Conservation (phyloP, 2,888 invertebrate genomes). For the Pycnomerus fuliginosus region DNA sequence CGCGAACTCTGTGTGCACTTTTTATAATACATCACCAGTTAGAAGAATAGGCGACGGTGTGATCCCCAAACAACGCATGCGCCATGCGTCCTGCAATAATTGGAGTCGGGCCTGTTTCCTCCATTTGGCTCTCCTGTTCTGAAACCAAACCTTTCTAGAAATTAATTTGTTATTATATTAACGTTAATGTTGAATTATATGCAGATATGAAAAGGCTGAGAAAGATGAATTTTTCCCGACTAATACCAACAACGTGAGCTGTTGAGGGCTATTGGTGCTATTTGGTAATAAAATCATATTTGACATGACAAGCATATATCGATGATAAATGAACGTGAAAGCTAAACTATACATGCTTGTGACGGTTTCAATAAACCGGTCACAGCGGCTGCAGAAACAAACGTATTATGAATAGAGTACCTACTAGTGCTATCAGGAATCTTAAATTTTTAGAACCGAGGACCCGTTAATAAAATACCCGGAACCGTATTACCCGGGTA, state of each 20-base stretch:
- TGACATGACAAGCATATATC: neutral
- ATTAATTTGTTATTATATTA: slow-evolving; percentile 2
- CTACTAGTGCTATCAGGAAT: no score
- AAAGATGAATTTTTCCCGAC: neutral
- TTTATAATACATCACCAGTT: slow-evolving; percentile 43
- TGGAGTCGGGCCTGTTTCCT: slow-evolving; percentile 85
- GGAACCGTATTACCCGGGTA: no score
- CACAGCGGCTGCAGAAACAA: no score
- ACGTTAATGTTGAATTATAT: neutral
- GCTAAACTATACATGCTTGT: no score
- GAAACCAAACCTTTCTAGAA: slow-evolving; percentile 80
- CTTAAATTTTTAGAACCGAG: no score
- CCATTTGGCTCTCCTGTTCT: slow-evolving; percentile 89
- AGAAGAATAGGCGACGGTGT: slow-evolving; percentile 50
- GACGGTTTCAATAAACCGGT: no score
- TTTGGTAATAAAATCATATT: no score
- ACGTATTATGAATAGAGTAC: no score
- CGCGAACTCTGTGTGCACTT: no score
- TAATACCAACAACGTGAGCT: neutral
- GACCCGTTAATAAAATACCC: no score
- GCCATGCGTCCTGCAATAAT: slow-evolving; percentile 85
- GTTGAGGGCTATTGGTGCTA: neutral
- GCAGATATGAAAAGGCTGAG: no score
- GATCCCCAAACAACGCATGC: slow-evolving; percentile 80
- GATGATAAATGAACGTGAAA: neutral